Percentiles rank a stretch among this genome's conserved stretches.
Evolutionary conservation across 2,888 invertebrate species (phyloP).

Genomic region (Lysandra bellargus): DNA sequence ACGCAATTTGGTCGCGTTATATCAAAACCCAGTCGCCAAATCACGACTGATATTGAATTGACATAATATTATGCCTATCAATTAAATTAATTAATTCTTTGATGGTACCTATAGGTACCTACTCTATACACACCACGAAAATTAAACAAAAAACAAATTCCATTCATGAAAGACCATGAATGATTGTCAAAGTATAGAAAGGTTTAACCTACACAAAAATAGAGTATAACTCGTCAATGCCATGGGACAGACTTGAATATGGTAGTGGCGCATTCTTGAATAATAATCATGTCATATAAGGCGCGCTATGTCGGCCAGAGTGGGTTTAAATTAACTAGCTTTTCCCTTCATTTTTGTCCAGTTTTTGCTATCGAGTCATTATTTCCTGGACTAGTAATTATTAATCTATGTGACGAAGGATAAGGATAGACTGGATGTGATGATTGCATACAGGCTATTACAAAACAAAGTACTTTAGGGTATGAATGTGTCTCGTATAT

Average conservation of each 20-base stretch:
- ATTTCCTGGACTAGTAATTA: neutral
- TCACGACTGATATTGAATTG: no score
- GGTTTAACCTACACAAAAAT: conserved; percentile 15
- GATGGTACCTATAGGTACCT: no score
- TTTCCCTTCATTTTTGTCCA: neutral
- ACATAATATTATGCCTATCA: no score
- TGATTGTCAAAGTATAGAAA: conserved; percentile 1
- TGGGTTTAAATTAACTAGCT: neutral
- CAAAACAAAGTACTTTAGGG: no score
- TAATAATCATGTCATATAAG: conserved; percentile 26
- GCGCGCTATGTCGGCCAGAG: neutral
- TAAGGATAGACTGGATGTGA: no score
- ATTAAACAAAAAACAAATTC: no score
- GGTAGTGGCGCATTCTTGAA: conserved; percentile 28
- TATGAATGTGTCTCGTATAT: no score
- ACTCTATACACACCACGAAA: no score
- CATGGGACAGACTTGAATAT: conserved; percentile 21
- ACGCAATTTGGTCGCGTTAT: no score
- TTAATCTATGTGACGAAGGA: neutral
- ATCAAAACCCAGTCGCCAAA: no score
- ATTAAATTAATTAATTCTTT: no score
- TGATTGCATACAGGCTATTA: no score
- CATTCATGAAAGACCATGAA: neutral
- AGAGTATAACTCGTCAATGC: conserved; percentile 22
- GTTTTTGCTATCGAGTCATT: neutral